Evolutionary conservation across 2,888 invertebrate species (phyloP).

Genomic region (Nephrocerus scutellatus): DNA sequence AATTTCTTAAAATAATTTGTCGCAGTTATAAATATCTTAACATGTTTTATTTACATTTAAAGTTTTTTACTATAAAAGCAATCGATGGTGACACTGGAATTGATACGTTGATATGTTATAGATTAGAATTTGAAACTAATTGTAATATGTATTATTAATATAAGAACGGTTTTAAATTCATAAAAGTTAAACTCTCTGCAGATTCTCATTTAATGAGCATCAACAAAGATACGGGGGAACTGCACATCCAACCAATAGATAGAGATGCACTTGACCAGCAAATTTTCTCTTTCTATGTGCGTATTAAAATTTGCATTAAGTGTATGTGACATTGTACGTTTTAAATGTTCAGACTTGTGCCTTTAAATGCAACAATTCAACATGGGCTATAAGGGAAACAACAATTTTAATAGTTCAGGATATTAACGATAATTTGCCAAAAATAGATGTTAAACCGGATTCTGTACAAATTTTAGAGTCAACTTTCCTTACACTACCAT

Average conservation of each 20-base stretch:
- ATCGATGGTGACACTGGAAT: constrained; percentile 59
- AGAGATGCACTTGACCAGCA: constrained; percentile 49
- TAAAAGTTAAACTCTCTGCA: constrained; percentile 13
- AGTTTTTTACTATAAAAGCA: constrained; percentile 50
- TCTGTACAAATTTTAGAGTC: constrained; percentile 51
- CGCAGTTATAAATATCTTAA: not conserved
- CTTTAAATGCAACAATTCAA: constrained; percentile 42
- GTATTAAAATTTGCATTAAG: constrained; percentile 4
- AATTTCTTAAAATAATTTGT: not conserved
- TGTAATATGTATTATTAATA: constrained; percentile 34
- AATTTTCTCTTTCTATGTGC: constrained; percentile 43
- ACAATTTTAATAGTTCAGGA: constrained; percentile 51
- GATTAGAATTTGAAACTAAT: constrained; percentile 43
- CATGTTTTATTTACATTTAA: constrained; percentile 6
- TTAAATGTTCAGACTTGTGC: constrained; percentile 44
- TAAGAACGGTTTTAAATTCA: not conserved
- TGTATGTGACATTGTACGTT: not conserved
- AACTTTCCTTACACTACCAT: constrained; percentile 50
- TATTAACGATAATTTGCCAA: constrained; percentile 62
- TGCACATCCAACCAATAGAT: constrained; percentile 42
- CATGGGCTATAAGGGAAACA: constrained; percentile 38
- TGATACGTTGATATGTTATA: constrained; percentile 51
- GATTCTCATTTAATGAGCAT: constrained; percentile 25
- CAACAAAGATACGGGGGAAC: constrained; percentile 22
- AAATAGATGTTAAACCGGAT: constrained; percentile 45